phyloP scores from a whole-genome alignment of 2,888 invertebrate species.

The Phengaris arion region DNA sequence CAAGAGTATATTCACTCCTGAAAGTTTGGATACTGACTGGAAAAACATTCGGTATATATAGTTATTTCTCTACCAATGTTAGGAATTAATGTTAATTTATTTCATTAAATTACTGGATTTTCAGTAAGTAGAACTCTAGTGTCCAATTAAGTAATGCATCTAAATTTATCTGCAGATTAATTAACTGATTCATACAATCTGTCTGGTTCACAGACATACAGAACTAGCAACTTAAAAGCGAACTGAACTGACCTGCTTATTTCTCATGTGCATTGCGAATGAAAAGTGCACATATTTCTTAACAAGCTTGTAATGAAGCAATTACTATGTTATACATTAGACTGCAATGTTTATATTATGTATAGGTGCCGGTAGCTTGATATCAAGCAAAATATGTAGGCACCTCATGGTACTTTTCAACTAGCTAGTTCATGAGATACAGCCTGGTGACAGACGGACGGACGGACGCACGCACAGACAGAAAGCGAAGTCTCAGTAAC shows the following conservation, averaged over 20 bases:
- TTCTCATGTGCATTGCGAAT: conserved; percentile 19
- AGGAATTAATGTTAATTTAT: not conserved
- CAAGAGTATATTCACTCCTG: too few relatives aligned
- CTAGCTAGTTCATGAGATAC: too few relatives aligned
- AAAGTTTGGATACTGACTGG: too few relatives aligned
- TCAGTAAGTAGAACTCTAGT: not conserved
- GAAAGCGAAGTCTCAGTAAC: too few relatives aligned
- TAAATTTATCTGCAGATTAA: not conserved
- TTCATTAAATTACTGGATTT: not conserved
- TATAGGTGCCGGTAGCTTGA: too few relatives aligned
- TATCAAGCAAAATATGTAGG: too few relatives aligned
- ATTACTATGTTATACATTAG: conserved; percentile 12
- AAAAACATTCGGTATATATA: too few relatives aligned
- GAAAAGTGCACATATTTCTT: conserved; percentile 7
- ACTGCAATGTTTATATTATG: not conserved
- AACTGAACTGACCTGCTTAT: not conserved
- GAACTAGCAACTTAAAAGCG: not conserved
- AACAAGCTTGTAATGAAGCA: conserved; percentile 9
- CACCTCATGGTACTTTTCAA: too few relatives aligned
- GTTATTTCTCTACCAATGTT: too few relatives aligned
- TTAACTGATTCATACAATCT: conserved; percentile 6
- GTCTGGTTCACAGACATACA: conserved; percentile 8
- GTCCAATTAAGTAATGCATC: not conserved
- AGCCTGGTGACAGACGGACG: too few relatives aligned
- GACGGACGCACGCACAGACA: too few relatives aligned